Conservation (phyloP, 1,140 invertebrate species). For the Octopus sinensis region DNA sequence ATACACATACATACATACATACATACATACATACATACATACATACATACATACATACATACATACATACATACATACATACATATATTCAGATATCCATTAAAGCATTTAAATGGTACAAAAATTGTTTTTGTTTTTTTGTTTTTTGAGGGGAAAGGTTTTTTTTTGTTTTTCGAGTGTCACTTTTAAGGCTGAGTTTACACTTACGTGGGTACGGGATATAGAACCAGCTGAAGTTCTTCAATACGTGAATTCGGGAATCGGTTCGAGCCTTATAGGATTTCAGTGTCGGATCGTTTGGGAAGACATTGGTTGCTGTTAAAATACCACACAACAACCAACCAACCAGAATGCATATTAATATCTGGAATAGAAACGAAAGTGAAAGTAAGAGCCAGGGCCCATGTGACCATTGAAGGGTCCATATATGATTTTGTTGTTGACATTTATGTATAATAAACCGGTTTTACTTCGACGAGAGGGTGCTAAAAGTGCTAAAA, state of each 20-base stretch:
- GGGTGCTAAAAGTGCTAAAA: neutral
- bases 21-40: no score
- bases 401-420: no score
- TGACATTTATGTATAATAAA: no score
- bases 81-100: neutral
- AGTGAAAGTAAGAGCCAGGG: neutral
- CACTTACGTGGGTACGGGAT: constrained; percentile 78
- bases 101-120: neutral
- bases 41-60: no score
- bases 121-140: neutral
- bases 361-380: constrained; percentile 62
- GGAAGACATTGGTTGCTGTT: constrained; percentile 67
- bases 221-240: constrained; percentile 76
- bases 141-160: no score
- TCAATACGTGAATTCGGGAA: constrained; percentile 70
- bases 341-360: constrained; percentile 76
- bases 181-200: neutral
- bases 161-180: neutral
- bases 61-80: no score
- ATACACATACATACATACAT: no score
- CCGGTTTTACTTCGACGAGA: neutral
- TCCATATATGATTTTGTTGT: no score
- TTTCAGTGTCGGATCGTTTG: constrained; percentile 41
- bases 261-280: constrained; percentile 67
- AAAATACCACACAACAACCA: constrained; percentile 76